Evolutionary conservation across 2,797 vertebrate genomes (phyloP).

Genomic region (Holocentrus rufus): DNA sequence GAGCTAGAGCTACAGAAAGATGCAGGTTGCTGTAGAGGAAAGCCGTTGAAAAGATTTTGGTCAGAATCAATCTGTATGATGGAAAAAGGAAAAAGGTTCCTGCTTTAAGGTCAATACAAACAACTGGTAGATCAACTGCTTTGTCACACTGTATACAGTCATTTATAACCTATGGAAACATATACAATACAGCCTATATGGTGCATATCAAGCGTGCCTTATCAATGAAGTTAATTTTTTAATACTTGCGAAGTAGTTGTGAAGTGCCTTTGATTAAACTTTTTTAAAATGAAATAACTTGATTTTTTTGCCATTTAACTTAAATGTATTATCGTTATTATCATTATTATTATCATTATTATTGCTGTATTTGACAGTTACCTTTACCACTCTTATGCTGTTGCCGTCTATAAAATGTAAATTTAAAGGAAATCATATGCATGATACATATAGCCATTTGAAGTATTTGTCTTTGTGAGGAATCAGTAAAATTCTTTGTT

Average conservation of each 20-base stretch:
- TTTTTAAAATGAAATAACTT: constrained; percentile 20
- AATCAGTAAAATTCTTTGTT: constrained; percentile 21
- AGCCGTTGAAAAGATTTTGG: too few relatives aligned
- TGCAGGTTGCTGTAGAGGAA: too few relatives aligned
- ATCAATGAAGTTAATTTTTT: constrained; percentile 35
- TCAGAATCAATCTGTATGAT: too few relatives aligned
- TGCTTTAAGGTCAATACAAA: not conserved
- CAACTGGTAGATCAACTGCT: not conserved
- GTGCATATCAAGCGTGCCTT: constrained; percentile 67
- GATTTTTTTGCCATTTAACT: constrained; percentile 28
- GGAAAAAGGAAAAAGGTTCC: too few relatives aligned
- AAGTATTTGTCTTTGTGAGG: constrained; percentile 6
- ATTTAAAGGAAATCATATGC: constrained; percentile 21
- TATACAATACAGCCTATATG: constrained; percentile 27
- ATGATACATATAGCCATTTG: constrained; percentile 23
- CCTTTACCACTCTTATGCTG: constrained; percentile 3
- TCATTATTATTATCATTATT: constrained; percentile 10
- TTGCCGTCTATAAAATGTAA: constrained; percentile 13
- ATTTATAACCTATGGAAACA: too few relatives aligned
- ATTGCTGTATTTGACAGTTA: not conserved
- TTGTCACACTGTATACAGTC: too few relatives aligned
- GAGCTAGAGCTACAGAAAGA: too few relatives aligned
- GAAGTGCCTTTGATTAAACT: constrained; percentile 71
- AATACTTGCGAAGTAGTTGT: constrained; percentile 35
- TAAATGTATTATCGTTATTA: constrained; percentile 12